Evolutionary conservation across 2,888 invertebrate species (phyloP).

Genomic region (Rhingia campestris): DNA sequence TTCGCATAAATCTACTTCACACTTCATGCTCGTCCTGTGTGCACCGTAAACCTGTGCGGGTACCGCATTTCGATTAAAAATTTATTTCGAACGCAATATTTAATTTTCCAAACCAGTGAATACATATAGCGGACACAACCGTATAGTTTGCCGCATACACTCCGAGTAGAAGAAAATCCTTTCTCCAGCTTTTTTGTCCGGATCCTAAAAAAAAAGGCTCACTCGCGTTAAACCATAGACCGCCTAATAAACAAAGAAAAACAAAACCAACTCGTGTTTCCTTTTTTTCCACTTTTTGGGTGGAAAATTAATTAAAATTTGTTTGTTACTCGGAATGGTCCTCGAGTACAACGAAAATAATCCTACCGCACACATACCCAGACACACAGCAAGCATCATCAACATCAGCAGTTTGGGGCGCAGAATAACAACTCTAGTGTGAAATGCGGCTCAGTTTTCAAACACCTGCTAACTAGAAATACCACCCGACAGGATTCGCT

Average conservation of each 20-base stretch:
- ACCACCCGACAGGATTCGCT: slow-evolving; percentile 47
- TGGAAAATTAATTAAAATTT: slow-evolving; percentile 73
- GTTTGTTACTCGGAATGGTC: slow-evolving; percentile 57
- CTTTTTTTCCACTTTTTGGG: slow-evolving; percentile 45
- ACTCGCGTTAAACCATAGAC: neutral
- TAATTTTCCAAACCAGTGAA: slow-evolving; percentile 74
- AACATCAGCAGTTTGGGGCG: neutral
- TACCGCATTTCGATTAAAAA: slow-evolving; percentile 73
- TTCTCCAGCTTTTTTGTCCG: slow-evolving; percentile 18
- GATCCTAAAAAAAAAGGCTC: slow-evolving; percentile 17
- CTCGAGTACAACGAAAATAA: slow-evolving; percentile 56
- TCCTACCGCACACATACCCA: slow-evolving; percentile 39
- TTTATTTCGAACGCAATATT: slow-evolving; percentile 74
- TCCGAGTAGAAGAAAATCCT: slow-evolving; percentile 50
- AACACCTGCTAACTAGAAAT: slow-evolving; percentile 65
- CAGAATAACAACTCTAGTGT: slow-evolving; percentile 43
- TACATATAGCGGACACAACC: slow-evolving; percentile 44
- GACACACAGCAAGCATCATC: too few species aligned
- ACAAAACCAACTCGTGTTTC: slow-evolving; percentile 3
- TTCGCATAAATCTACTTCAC: slow-evolving; percentile 71
- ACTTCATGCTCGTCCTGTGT: slow-evolving; percentile 29
- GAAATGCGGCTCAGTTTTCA: slow-evolving; percentile 64
- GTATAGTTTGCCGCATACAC: slow-evolving; percentile 56
- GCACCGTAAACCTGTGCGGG: neutral
- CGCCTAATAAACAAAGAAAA: slow-evolving; percentile 10